These are phyloP conservation scores for Umimayanthus chanpuru DNA, from an alignment of 92 coral and sea anemone species.

Conservation along the genomic window DNA sequence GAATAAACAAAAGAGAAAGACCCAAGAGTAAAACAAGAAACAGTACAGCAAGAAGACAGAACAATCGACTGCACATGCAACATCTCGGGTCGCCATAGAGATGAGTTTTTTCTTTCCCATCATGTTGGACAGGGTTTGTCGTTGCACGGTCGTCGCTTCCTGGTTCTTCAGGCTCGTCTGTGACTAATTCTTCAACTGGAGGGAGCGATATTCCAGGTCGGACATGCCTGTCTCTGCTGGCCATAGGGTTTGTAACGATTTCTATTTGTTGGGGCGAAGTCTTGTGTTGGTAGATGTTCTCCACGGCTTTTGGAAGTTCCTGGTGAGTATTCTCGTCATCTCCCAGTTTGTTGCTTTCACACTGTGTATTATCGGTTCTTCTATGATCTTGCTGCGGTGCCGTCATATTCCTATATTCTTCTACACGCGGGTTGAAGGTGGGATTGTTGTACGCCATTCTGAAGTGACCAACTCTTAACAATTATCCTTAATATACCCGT, in stretches of 20 bases:
- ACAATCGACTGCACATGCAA: background rate
- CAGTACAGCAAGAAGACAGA: background rate
- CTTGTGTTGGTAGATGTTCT: background rate
- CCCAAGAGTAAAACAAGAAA: background rate
- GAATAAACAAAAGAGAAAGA: background rate
- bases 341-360: background rate
- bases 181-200: background rate
- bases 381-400: background rate
- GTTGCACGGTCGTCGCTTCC: background rate
- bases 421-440: background rate
- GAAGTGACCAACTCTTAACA: background rate
- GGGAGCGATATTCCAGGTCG: background rate
- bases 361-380: background rate
- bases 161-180: background rate
- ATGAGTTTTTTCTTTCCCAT: background rate
- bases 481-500: too few species aligned
- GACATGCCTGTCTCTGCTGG: background rate
- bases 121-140: background rate
- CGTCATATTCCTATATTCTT: background rate
- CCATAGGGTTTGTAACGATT: background rate
- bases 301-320: background rate
- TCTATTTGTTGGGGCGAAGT: background rate
- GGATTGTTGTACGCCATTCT: background rate
- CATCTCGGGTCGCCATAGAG: background rate
- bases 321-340: background rate